Evolutionary conservation across 2,797 vertebrate genomes (phyloP).

Genomic region (Pampus argenteus): DNA sequence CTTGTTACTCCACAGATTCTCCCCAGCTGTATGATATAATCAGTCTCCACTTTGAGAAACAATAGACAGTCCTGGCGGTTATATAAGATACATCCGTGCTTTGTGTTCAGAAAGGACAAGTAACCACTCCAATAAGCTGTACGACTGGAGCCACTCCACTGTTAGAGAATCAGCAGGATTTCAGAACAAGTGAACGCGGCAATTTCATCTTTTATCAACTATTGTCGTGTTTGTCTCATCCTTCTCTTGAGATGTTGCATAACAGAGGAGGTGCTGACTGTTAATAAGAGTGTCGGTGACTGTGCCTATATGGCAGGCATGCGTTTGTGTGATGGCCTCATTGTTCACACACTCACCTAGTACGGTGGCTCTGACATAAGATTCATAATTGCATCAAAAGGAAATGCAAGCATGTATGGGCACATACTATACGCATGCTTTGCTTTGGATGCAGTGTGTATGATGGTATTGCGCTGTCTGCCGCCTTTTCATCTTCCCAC

Average conservation of each 20-base stretch:
- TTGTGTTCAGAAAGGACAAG: slow-evolving; percentile 76
- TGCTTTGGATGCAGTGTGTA: slow-evolving; percentile 26
- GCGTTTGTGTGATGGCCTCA: slow-evolving; percentile 15
- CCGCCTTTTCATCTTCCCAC: slow-evolving; percentile 66
- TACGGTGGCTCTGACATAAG: slow-evolving; percentile 12
- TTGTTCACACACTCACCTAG: slow-evolving; percentile 8
- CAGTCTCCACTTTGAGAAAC: slow-evolving; percentile 65
- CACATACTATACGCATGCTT: slow-evolving; percentile 28
- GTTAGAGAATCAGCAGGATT: slow-evolving; percentile 63
- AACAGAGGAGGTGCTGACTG: slow-evolving; percentile 67
- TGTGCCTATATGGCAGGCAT: slow-evolving; percentile 1
- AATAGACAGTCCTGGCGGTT: slow-evolving; percentile 74
- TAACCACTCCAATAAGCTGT: slow-evolving; percentile 64
- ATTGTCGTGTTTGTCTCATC: slow-evolving; percentile 56
- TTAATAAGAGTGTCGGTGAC: slow-evolving; percentile 47
- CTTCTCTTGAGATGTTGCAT: slow-evolving; percentile 67
- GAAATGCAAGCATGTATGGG: not conserved
- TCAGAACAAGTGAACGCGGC: slow-evolving; percentile 60
- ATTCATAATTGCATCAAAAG: slow-evolving; percentile 11
- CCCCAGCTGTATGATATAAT: slow-evolving; percentile 69
- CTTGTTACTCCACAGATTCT: slow-evolving; percentile 45
- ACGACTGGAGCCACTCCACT: slow-evolving; percentile 61
- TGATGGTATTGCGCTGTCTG: slow-evolving; percentile 20
- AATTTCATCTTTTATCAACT: slow-evolving; percentile 74
- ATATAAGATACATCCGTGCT: slow-evolving; percentile 78